These are phyloP conservation scores for Rhysida immarginata DNA, from an alignment of 1,140 invertebrate species.

Conservation along the genomic window DNA sequence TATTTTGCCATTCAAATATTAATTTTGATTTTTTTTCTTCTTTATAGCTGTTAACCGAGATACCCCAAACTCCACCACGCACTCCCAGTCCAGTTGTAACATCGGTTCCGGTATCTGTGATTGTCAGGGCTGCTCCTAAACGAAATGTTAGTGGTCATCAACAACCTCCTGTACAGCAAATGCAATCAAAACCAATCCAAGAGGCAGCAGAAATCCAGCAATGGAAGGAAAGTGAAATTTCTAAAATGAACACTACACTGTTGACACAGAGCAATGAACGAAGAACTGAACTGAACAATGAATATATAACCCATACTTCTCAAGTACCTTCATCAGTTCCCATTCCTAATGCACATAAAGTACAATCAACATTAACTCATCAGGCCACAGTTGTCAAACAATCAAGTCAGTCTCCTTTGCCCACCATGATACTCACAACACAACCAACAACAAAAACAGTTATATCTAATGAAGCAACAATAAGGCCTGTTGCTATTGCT, in stretches of 20 bases:
- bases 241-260: no score
- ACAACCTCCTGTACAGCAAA: no score
- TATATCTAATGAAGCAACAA: no score
- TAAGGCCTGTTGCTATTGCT: constrained; percentile 24
- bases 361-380: constrained; percentile 6
- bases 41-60: constrained; percentile 21
- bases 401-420: constrained; percentile 2
- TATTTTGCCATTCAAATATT: neutral
- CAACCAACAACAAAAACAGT: constrained; percentile 16
- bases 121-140: constrained; percentile 64
- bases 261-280: no score
- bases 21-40: neutral
- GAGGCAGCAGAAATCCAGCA: no score
- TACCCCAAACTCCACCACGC: constrained; percentile 33
- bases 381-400: no score
- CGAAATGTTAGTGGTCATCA: no score
- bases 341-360: constrained; percentile 33
- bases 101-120: constrained; percentile 44
- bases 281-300: no score
- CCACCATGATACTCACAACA: constrained; percentile 9
- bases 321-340: constrained; percentile 39
- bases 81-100: constrained; percentile 28
- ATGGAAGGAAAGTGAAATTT: neutral
- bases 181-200: no score
- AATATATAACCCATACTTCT: constrained; percentile 1